A percentile compares a stretch with the other conserved stretches of the same genome.
phyloP scores from a whole-genome alignment of 2,888 invertebrate genomes.

The Ephialtes manifestator region DNA sequence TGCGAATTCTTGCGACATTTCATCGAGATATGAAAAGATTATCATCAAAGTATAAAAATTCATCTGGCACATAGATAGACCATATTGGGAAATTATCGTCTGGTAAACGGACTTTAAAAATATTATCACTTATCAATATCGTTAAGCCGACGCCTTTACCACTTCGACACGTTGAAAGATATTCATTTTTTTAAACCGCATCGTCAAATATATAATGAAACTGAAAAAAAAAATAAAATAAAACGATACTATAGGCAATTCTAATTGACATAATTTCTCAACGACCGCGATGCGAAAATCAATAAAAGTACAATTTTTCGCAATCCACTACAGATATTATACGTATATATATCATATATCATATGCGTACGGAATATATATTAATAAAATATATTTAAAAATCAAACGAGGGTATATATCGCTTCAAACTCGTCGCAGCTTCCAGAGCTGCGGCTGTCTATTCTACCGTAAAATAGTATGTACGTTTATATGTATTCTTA shows the following conservation, averaged over 20 bases:
- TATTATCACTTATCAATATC: slow-evolving; percentile 56
- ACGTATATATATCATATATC: slow-evolving; percentile 42
- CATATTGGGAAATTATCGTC: slow-evolving; percentile 51
- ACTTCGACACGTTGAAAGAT: slow-evolving; percentile 45
- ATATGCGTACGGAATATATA: slow-evolving; percentile 70
- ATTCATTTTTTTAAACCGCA: background rate
- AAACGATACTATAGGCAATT: slow-evolving; percentile 71
- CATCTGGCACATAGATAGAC: slow-evolving; percentile 65
- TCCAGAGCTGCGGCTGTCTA: slow-evolving; percentile 73
- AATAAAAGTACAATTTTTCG: slow-evolving; percentile 68
- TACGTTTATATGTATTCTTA: slow-evolving; percentile 63
- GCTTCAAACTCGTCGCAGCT: slow-evolving; percentile 68
- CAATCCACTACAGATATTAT: slow-evolving; percentile 56
- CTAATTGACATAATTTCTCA: slow-evolving; percentile 74
- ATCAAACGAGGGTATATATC: slow-evolving; percentile 71
- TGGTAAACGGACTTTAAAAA: slow-evolving; percentile 50
- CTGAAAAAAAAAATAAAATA: slow-evolving; percentile 56
- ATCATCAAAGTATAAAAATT: slow-evolving; percentile 67
- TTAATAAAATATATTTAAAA: slow-evolving; percentile 79
- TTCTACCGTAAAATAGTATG: slow-evolving; percentile 71
- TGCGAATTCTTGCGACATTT: slow-evolving; percentile 41
- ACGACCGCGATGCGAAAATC: slow-evolving; percentile 69
- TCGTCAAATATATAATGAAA: background rate
- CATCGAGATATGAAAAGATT: slow-evolving; percentile 53
- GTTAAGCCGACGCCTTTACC: slow-evolving; percentile 62